Evolutionary conservation across 2,113 vertebrate species (phyloP).

Genomic region (Pungitius pungitius): DNA sequence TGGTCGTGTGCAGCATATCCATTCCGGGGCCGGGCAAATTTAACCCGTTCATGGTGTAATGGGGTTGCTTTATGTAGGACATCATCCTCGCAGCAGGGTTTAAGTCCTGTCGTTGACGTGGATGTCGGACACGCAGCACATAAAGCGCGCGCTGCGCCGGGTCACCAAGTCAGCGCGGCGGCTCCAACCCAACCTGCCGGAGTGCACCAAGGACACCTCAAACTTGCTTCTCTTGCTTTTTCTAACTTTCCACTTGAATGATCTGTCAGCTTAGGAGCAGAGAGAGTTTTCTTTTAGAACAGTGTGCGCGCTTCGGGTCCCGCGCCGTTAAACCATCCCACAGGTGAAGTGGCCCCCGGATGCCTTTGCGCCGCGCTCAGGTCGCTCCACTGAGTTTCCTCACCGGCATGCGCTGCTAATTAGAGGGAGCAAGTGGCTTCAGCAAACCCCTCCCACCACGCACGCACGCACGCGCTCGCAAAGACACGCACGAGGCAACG

Average conservation of each 20-base stretch:
- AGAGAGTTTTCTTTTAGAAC: constrained; percentile 11
- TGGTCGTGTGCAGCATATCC: constrained; percentile 86
- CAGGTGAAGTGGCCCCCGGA: constrained; percentile 53
- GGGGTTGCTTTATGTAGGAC: constrained; percentile 89
- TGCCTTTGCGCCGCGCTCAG: constrained; percentile 42
- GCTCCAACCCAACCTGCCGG: constrained; percentile 23
- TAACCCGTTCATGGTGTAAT: constrained; percentile 87
- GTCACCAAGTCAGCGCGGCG: constrained; percentile 34
- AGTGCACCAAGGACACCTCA: constrained; percentile 9
- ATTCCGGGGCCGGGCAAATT: constrained; percentile 82
- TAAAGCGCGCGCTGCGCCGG: constrained; percentile 38
- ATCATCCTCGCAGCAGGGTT: constrained; percentile 81
- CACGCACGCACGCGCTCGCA: neutral
- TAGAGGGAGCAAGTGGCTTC: constrained; percentile 69
- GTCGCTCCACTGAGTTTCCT: constrained; percentile 66
- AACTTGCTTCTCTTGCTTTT: neutral
- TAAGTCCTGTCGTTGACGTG: constrained; percentile 63
- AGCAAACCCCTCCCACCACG: constrained; percentile 68
- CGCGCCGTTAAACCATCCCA: constrained; percentile 30
- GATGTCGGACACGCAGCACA: constrained; percentile 56
- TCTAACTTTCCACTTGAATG: constrained; percentile 10
- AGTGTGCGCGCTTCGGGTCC: neutral
- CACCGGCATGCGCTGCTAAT: constrained; percentile 74
- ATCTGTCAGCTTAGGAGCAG: constrained; percentile 28
- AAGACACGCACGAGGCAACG: neutral